Percentiles rank a stretch among this genome's conserved stretches.
Evolutionary conservation across 2,113 vertebrate genomes (phyloP).

Genomic region (Pleuronectes platessa): DNA sequence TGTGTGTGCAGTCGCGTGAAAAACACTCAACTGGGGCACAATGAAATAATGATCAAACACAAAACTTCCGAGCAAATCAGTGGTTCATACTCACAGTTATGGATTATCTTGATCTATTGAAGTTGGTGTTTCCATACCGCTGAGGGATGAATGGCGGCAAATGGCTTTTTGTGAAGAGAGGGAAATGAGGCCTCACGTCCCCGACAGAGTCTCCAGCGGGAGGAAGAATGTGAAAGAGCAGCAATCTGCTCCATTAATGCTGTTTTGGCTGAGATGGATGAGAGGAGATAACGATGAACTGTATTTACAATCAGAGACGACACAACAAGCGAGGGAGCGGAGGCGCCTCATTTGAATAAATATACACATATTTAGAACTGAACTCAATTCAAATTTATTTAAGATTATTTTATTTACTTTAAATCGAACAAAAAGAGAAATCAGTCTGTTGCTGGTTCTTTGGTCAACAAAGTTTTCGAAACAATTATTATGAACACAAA

Average conservation of each 20-base stretch:
- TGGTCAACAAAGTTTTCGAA: too few species aligned
- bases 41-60: conserved; percentile 59
- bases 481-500: too few species aligned
- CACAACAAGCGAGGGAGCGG: background rate
- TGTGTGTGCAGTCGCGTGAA: background rate
- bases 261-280: conserved; percentile 23
- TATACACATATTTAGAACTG: conserved; percentile 3
- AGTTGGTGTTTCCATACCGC: conserved; percentile 40
- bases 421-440: background rate
- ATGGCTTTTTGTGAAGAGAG: conserved; percentile 41
- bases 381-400: background rate
- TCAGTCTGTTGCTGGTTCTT: too few species aligned
- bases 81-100: conserved; percentile 30
- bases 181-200: conserved; percentile 39
- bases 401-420: background rate
- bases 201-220: background rate
- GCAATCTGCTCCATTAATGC: conserved; percentile 37
- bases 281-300: background rate
- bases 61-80: conserved; percentile 53
- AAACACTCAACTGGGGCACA: conserved; percentile 48
- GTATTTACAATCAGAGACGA: conserved; percentile 12
- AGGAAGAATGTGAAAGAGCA: conserved; percentile 27
- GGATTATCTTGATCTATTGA: conserved; percentile 65
- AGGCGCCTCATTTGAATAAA: conserved; percentile 11
- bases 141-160: conserved; percentile 39